Base-by-base conservation (phyloP, 2,113 vertebrate species). In the Sakesphorus luctuosus region DNA sequence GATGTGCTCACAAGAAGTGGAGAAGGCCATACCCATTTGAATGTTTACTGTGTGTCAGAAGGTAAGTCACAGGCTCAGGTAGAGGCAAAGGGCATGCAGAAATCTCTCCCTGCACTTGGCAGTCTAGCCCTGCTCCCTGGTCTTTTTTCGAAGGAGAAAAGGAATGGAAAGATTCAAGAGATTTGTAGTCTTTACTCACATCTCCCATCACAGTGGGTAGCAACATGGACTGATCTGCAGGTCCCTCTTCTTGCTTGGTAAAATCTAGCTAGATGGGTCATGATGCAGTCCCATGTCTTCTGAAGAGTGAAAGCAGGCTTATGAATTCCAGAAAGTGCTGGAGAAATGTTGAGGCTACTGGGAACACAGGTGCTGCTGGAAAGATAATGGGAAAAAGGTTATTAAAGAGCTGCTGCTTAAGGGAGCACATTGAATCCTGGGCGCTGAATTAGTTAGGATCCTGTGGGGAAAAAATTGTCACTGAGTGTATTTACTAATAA, bases 361-460 rank as follows among this genome's bases (percentile, higher is more conserved):
- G 6, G 7, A 26, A 6, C n/a, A 88, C 62, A 63, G 38, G 33
- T 74, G 56, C 16, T 87, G 14, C 63, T 62, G 76, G 35, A 46
- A 80, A 71, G 36, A 35, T 66, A 77, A 50, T 26, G 23, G 86
- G 46, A 24, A 43, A 50, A 73, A 92, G 15, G 28, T 58, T 83
- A 76, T 65, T 73, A 79, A 81, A 74, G 67, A 81, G 50, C 28
- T 84, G 25, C 50, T 92, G 40, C 14, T 92, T 89, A 81, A 49
- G 31, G n/a, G 53, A 85, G 55, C 20, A 11, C 23, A 18, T 15
- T 62, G 62, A 59, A 76, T 53, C 28, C 71, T 52, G 58, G 56
- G 46, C 40, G 13, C 33, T 56, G 67, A 89, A 56, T 29, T 35
- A 88, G 49, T 71, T 36, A 58, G 50, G 35, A 76, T 85, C 62